phyloP scores from a whole-genome alignment of 2,888 invertebrate genomes.

The Tuberolachnus salignus region DNA sequence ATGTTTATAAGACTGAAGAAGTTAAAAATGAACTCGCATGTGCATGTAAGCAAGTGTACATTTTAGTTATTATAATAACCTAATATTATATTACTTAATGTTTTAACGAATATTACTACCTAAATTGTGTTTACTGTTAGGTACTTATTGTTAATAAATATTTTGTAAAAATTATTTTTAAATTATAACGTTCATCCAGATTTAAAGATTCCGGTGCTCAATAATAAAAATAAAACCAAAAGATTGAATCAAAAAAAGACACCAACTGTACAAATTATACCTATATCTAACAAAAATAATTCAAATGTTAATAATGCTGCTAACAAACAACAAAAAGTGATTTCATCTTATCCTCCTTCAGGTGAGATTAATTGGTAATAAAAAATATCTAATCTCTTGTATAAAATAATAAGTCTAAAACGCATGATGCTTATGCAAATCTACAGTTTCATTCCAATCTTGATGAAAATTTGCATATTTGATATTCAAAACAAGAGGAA shows the following conservation, averaged over 20 bases:
- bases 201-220: background rate
- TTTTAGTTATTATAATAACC: background rate
- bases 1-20: background rate
- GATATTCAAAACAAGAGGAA: no score
- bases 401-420: no score
- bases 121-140: background rate
- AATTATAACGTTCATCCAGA: background rate
- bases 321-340: background rate
- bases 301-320: background rate
- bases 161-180: slow-evolving; percentile 7
- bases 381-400: no score
- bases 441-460: no score
- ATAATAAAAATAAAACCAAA: slow-evolving; percentile 31
- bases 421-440: no score
- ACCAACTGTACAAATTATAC: background rate
- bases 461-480: no score
- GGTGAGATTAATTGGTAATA: background rate
- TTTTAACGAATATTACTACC: background rate
- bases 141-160: no score
- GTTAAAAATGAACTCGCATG: background rate
- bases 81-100: background rate
- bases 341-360: background rate
- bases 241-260: slow-evolving; percentile 6
- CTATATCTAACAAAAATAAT: slow-evolving; percentile 26
- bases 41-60: slow-evolving; percentile 3